These are phyloP conservation scores for Drosophila pegasa DNA, from an alignment of 2,888 invertebrate species.

Conservation along the genomic window DNA sequence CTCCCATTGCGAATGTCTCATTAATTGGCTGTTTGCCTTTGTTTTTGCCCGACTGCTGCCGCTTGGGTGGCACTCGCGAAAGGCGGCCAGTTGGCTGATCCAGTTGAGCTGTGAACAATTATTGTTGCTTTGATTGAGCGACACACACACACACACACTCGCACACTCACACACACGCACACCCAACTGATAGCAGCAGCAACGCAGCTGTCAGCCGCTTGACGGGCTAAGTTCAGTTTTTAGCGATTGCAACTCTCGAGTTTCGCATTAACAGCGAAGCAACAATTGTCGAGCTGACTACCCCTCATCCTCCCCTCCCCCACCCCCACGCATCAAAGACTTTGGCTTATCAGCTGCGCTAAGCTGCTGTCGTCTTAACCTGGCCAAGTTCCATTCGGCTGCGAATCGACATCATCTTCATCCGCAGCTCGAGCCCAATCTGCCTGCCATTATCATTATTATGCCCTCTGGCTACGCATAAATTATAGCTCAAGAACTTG, in stretches of 20 bases:
- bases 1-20: conserved; percentile 16
- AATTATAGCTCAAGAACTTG: no score
- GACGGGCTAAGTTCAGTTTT: conserved; percentile 1
- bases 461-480: no score
- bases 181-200: conserved; percentile 22
- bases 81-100: conserved; percentile 44
- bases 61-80: conserved; percentile 59
- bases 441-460: neutral
- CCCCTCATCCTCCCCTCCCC: no score
- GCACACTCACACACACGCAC: conserved; percentile 1
- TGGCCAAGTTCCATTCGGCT: conserved; percentile 8
- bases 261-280: conserved; percentile 19
- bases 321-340: neutral
- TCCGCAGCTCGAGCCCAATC: neutral
- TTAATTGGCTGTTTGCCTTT: conserved; percentile 47
- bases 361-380: conserved; percentile 24
- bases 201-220: conserved; percentile 24
- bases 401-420: conserved; percentile 12
- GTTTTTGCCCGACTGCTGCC: conserved; percentile 27
- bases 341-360: conserved; percentile 18
- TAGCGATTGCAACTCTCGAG: conserved; percentile 19
- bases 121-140: conserved; percentile 19
- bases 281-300: conserved; percentile 6
- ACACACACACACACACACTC: conserved; percentile 1
- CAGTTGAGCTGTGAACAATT: conserved; percentile 23